These are phyloP conservation scores for Pempheris klunzingeri DNA, from an alignment of 2,797 vertebrate species.

Conservation along the genomic window DNA sequence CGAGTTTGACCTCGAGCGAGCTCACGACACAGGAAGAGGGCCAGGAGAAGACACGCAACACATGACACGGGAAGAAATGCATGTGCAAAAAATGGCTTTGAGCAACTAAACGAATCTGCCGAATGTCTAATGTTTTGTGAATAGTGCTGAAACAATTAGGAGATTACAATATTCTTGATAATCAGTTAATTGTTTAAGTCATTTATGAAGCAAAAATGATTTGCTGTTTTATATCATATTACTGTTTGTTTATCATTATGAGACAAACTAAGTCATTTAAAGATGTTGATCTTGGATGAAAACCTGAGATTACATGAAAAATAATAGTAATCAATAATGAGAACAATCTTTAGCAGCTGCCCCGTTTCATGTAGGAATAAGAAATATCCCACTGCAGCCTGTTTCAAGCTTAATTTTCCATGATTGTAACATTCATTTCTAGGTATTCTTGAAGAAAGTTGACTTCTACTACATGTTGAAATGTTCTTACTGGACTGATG, in stretches of 20 bases:
- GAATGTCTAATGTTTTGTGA: too few relatives aligned
- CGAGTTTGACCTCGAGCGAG: slow-evolving; percentile 54
- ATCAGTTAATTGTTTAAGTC: too few relatives aligned
- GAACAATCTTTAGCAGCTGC: too few relatives aligned
- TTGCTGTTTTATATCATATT: neutral
- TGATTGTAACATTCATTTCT: neutral
- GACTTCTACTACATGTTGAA: neutral
- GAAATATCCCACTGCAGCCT: neutral
- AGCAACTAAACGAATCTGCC: too few relatives aligned
- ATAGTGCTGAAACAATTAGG: neutral
- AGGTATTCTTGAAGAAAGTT: too few relatives aligned
- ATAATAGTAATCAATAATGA: neutral
- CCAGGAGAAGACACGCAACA: slow-evolving; percentile 24
- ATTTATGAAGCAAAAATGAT: neutral
- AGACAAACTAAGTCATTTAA: neutral
- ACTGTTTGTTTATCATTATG: neutral
- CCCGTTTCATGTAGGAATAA: neutral
- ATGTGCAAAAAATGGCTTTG: neutral
- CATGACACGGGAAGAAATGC: neutral
- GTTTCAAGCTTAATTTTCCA: neutral
- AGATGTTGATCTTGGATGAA: too few relatives aligned
- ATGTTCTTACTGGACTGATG: neutral
- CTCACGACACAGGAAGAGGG: slow-evolving; percentile 31
- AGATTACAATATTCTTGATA: neutral
- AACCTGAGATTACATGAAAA: neutral